Evolutionary conservation across 2,888 invertebrate genomes (phyloP), one percentile per base, ranked within the genome.

Genomic region (Drosophila greeni): DNA sequence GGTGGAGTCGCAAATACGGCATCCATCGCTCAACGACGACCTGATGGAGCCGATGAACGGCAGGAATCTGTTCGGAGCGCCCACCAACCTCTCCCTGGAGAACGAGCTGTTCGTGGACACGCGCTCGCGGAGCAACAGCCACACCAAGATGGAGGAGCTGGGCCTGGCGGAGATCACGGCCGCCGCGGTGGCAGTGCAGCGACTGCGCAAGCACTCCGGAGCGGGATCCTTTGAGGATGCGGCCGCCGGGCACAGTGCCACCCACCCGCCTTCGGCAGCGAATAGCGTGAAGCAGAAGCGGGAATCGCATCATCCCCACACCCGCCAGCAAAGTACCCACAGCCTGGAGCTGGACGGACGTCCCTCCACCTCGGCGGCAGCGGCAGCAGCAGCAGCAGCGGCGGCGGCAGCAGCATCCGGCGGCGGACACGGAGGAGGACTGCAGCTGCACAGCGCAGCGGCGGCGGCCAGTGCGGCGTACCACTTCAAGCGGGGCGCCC

Each of bases 1-100:
- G 18, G 72, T 86, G 7, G 87, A 87, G 26, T 83, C 87, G 0
- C 87, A 87, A 54, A 85, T 88, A 33, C 86, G 89, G 12, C 89
- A 89, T 82, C 88, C 88, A 7, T 89, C 89, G 31, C 73, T 89
- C 0, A 89, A 88, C 57, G 89, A 89, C 62, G 89, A 89, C 43
- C 84, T 88, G 1, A 66, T 88, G 66, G 87, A 89, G 5, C 84
- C 86, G 11, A 57, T 84, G 23, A 83, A 86, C 16, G 73, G 75
- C 11, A 76, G 85, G 2, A 55, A 70, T n/a, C 76, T 87, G 1
- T 86, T 87, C 42, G 84, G 84, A 16, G 84, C 84, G 11, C 86
- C 85, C 43, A 80, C 87, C 16, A 87, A 87, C 67, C 78, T 88
- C 5, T 88, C 89, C 26, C 78, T 89, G 51, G 89, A 89, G 66